Evolutionary conservation across 2,113 vertebrate species (phyloP).

Genomic region (Chionis minor): DNA sequence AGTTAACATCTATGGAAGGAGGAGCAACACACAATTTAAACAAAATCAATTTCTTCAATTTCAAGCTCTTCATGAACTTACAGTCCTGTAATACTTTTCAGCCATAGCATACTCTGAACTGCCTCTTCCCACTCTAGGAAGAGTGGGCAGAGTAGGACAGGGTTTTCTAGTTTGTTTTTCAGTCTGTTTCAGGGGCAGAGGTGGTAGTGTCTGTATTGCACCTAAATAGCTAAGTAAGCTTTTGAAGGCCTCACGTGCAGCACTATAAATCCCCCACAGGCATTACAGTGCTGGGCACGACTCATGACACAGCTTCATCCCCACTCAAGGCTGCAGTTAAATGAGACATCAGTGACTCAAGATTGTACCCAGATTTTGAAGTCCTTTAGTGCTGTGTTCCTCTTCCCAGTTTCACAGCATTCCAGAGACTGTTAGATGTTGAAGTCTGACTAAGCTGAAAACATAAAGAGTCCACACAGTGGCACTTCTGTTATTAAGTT

Average conservation of each 20-base stretch:
- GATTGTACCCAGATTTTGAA: background rate
- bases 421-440: background rate
- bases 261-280: background rate
- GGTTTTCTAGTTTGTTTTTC: background rate
- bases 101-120: background rate
- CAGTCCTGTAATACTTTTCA: background rate
- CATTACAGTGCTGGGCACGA: background rate
- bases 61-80: background rate
- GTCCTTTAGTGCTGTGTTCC: background rate
- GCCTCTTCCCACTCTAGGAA: background rate
- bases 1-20: background rate
- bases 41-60: background rate
- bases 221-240: background rate
- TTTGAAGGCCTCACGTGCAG: background rate
- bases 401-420: background rate
- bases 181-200: background rate
- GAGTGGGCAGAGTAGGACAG: background rate
- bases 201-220: background rate
- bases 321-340: background rate
- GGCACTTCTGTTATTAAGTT: background rate
- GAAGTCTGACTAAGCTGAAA: slow-evolving; percentile 7
- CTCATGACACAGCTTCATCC: background rate
- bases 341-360: background rate
- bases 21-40: background rate
- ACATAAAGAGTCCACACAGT: background rate